These are phyloP conservation scores for Parotia lawesii DNA, from an alignment of 2,113 vertebrate species.

Conservation along the genomic window DNA sequence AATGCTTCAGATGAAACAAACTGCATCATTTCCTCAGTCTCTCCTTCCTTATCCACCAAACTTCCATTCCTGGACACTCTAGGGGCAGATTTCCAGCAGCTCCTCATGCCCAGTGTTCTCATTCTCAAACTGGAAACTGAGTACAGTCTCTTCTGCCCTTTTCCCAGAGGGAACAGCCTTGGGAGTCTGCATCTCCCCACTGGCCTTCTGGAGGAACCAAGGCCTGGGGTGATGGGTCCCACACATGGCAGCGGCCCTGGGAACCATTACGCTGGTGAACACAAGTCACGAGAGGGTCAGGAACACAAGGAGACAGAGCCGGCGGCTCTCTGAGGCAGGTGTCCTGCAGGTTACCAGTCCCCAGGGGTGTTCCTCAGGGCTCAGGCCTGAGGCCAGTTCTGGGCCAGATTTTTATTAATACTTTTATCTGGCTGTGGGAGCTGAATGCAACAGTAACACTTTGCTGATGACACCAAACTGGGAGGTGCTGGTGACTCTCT, in stretches of 20 bases:
- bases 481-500: not conserved
- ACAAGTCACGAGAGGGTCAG: not conserved
- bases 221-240: not conserved
- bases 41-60: not conserved
- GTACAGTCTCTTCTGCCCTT: not conserved
- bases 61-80: not conserved
- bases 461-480: not conserved
- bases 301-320: not conserved
- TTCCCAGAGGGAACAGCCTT: not conserved
- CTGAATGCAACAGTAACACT: not conserved
- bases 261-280: not conserved
- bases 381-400: not conserved
- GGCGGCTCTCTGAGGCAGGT: not conserved
- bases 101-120: not conserved
- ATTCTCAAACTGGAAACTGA: not conserved
- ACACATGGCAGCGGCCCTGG: fast-evolving
- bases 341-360: not conserved
- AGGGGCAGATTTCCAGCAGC: not conserved
- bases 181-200: not conserved
- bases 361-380: not conserved
- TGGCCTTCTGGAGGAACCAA: not conserved
- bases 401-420: not conserved
- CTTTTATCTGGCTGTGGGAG: not conserved
- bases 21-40: not conserved
- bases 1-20: not conserved